Evolutionary conservation across 2,888 invertebrate species (phyloP).

Genomic region (Acheta domesticus): DNA sequence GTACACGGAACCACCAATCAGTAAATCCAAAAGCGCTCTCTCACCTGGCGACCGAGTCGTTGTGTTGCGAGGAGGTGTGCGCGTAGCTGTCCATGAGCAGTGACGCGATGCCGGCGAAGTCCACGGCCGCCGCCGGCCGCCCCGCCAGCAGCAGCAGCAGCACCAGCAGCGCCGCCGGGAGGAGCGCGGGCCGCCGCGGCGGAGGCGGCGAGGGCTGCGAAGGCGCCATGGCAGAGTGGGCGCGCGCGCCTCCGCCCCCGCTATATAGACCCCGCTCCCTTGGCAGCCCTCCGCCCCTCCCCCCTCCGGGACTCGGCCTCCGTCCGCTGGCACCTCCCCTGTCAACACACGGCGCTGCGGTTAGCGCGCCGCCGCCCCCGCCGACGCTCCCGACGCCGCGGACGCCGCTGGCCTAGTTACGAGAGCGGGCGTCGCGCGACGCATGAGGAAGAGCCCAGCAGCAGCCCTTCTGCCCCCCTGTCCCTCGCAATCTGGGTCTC

Average conservation of each 20-base stretch:
- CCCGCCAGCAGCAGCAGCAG: neutral
- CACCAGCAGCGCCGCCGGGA: neutral
- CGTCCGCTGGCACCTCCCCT: no score
- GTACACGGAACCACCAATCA: no score
- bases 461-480: no score
- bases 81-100: neutral
- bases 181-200: neutral
- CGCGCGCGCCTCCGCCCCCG: neutral
- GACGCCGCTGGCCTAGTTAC: no score
- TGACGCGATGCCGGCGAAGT: neutral
- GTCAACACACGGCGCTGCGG: no score
- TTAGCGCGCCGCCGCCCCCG: no score
- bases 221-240: neutral
- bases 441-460: no score
- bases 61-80: neutral
- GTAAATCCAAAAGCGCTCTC: neutral
- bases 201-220: neutral
- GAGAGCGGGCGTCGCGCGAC: no score
- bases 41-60: neutral
- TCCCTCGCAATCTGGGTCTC: no score
- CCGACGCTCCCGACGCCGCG: no score
- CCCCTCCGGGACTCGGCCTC: no score
- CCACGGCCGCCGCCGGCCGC: neutral
- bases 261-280: neutral
- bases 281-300: no score